Base-by-base conservation (phyloP, 1,140 invertebrate genomes). In the Calephelis virginiensis region DNA sequence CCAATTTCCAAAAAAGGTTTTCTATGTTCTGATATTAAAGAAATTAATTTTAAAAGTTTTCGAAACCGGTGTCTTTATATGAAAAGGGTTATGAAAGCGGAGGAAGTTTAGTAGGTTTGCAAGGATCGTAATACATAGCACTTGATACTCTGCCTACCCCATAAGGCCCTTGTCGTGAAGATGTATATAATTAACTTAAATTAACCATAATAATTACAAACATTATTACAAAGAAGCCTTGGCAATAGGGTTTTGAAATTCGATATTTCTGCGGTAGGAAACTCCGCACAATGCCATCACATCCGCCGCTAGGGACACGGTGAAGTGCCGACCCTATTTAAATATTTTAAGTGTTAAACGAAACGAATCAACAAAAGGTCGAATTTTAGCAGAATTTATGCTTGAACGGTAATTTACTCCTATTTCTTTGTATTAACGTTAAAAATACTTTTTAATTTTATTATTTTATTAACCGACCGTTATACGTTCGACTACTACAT, bases 231-330 rank as follows among this genome's bases (percentile, higher is more conserved):
- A 28, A 50, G 48, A 50, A 50, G 49, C 49, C 49, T 50, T 47
- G 47, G 40, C 61, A 64, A 68, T 67, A 64, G 63, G 47, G 46
- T 69, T 61, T 65, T 65, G 71, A 65, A 73, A 73, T 70, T 63
- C 37, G 61, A 73, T 73, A 63, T 70, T 65, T 59, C 60, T 73
- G 71, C 50, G 71, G 71, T 65, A 46, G 66, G 56, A 66, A 53
- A 38, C 45, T 68, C 59, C 59, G 40, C 49, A 73, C 71, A 70
- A 66, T 73, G 65, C 62, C 38, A 69, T 68, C 71, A 70, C 71
- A 73, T 73, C 71, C 71, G 62, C 48, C 49, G 70, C 63, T 65
- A 65, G 67, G 50, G 59, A 64, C 66, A 61, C 45, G 64, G 49
- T 46, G 61, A 28, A 61, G 64, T 64, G 43, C 45, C 62, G 62